These are phyloP conservation scores for Eueides isabella DNA, from an alignment of 1,140 invertebrate species.

Conservation along the genomic window DNA sequence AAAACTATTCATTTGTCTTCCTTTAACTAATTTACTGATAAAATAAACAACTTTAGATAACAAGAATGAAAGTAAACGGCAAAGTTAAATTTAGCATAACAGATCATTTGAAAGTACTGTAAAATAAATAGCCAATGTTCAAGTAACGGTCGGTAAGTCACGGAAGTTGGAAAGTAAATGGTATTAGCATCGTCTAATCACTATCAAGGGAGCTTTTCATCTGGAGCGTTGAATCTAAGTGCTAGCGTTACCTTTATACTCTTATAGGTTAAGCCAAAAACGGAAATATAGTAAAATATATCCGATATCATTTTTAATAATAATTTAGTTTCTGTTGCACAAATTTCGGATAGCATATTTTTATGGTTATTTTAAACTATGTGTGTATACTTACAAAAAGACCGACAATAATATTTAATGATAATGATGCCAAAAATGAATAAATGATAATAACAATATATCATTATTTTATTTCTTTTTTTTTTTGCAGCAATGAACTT, in stretches of 20 bases:
- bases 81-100: constrained; percentile 41
- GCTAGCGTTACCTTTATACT: constrained; percentile 40
- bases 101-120: constrained; percentile 67
- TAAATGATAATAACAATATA: no score
- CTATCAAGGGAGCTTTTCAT: constrained; percentile 73
- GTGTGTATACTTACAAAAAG: no score
- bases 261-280: background rate
- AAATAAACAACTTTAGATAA: constrained; percentile 12
- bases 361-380: no score
- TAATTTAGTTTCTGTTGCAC: no score
- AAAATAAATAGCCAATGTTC: constrained; percentile 73
- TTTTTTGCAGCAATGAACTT: no score
- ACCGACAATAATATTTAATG: no score
- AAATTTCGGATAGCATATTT: no score
- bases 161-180: constrained; percentile 79
- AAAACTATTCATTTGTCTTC: background rate
- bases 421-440: no score
- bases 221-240: constrained; percentile 58
- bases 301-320: background rate
- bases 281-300: background rate
- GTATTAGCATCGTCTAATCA: constrained; percentile 80
- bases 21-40: background rate
- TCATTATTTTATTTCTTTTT: no score
- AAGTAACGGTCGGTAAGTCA: constrained; percentile 73
- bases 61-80: constrained; percentile 23